Percentiles rank a stretch among this genome's conserved stretches.
phyloP scores from a whole-genome alignment of 30 jellyfish, hydroid and myxozoan species.

The Sanderia malayensis region DNA sequence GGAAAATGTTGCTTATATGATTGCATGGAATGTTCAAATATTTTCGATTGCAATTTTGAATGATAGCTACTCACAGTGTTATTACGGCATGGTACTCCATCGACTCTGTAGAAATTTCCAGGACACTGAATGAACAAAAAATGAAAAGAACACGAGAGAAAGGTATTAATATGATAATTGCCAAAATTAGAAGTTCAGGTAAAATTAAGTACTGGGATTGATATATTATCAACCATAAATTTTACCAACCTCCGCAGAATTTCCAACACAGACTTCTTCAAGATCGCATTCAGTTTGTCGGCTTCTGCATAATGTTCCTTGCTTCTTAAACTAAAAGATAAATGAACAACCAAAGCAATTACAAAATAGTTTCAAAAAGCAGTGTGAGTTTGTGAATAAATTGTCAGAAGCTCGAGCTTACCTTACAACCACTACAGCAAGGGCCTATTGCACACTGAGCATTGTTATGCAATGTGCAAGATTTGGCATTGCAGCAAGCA shows the following conservation, averaged over 20 bases:
- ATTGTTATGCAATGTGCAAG: conserved; percentile 60
- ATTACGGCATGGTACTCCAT: conserved; percentile 55
- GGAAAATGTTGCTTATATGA: no score
- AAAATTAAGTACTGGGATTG: no score
- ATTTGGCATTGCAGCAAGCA: conserved; percentile 75
- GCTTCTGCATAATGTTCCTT: conserved; percentile 84
- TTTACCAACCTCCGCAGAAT: conserved; percentile 56
- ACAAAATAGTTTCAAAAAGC: no score
- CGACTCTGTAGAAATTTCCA: conserved; percentile 53
- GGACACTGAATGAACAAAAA: conserved; percentile 55
- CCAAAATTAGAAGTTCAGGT: no score
- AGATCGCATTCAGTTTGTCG: conserved; percentile 77
- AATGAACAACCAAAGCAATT: no score
- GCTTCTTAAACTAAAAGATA: conserved; percentile 48
- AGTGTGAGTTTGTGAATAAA: no score
- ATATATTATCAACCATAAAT: no score
- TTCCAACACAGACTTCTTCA: conserved; percentile 84
- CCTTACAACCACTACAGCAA: conserved; percentile 88
- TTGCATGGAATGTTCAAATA: no score
- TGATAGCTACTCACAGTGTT: conserved; percentile 57
- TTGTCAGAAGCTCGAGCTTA: no score
- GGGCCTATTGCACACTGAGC: conserved; percentile 98
- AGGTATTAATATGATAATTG: no score
- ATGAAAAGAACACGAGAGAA: no score
- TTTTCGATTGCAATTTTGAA: no score